Base-by-base conservation (phyloP, 2,888 invertebrate genomes). In the Adineta ricciae region DNA sequence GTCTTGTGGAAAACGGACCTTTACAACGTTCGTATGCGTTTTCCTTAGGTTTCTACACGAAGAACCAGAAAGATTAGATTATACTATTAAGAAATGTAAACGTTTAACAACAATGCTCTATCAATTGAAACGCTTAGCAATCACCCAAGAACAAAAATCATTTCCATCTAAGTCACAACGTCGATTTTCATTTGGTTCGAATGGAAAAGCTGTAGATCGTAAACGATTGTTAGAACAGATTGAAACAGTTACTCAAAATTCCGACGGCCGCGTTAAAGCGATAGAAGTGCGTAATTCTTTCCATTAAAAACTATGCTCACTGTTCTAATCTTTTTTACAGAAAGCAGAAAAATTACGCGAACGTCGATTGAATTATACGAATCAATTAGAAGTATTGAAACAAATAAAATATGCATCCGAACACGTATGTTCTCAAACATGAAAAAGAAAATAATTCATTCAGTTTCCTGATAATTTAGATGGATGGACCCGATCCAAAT, bases 21-120 rank as follows among this genome's bases (percentile, higher is more conserved):
- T n/a, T n/a, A n/a, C n/a, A n/a, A n/a, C n/a, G n/a, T n/a, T n/a
- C n/a, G n/a, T n/a, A n/a, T n/a, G n/a, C n/a, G n/a, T 84, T 87
- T 73, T 86, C 86, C 86, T 2, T 87, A 92, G 92, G 87, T 92
- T 92, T 88, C 88, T 98, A 85, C 96, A 96, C 90, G 96, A 97
- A 88, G 97, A 98, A 90, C 97, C 97, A 0, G 95, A 96, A 89
- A 93, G 95, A 83, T 91, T 97, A 86, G 97, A 97, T 89, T 94
- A 94, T 87, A 95, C 96, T 64, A 90, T 97, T 87, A 93, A 95
- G 88, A 93, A 97, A 86, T 98, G 97, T 92, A 98, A 98, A 92
- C 97, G 97, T 89, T 92, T 99, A 73, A 97, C 97, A 14, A 96
- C 97, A 88, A 98, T 98, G 54, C 92, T 99, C 7, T 78, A 78